Evolutionary conservation across 2,888 invertebrate genomes (phyloP).

Genomic region (Sceliomorpha sp.): DNA sequence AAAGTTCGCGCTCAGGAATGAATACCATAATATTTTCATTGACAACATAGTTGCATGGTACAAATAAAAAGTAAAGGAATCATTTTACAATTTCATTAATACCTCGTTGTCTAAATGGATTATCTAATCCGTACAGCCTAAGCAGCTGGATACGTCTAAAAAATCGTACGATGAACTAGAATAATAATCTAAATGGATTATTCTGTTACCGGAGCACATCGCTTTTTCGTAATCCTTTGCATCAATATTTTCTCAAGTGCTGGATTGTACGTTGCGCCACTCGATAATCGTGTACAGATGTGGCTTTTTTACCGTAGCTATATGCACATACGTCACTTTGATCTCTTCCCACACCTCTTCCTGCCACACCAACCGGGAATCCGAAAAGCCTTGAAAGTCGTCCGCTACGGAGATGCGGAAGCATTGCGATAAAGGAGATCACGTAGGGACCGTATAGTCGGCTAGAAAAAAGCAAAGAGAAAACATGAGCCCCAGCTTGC

Average conservation of each 20-base stretch:
- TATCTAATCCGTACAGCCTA: not conserved
- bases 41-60: no score
- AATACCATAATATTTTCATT: no score
- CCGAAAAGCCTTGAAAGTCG: slow-evolving; percentile 57
- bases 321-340: slow-evolving; percentile 7
- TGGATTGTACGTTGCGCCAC: slow-evolving; percentile 3
- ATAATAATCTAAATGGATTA: no score
- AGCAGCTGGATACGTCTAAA: not conserved
- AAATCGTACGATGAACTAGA: no score
- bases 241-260: slow-evolving; percentile 33
- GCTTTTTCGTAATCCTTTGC: slow-evolving; percentile 20
- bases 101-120: not conserved
- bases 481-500: slow-evolving; percentile 36
- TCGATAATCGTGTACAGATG: slow-evolving; percentile 40
- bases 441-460: slow-evolving; percentile 63
- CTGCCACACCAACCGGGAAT: slow-evolving; percentile 48
- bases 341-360: slow-evolving; percentile 53
- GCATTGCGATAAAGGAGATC: slow-evolving; percentile 59
- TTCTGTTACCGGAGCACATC: not conserved
- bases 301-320: slow-evolving; percentile 5
- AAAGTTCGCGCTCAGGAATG: no score
- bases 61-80: no score
- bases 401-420: slow-evolving; percentile 66
- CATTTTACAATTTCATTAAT: not conserved
- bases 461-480: slow-evolving; percentile 58